A percentile compares a stretch with the other conserved stretches of the same genome.
These are phyloP conservation scores for Neuroscelio doddi DNA, from an alignment of 2,888 invertebrate genomes.

Conservation along the genomic window DNA sequence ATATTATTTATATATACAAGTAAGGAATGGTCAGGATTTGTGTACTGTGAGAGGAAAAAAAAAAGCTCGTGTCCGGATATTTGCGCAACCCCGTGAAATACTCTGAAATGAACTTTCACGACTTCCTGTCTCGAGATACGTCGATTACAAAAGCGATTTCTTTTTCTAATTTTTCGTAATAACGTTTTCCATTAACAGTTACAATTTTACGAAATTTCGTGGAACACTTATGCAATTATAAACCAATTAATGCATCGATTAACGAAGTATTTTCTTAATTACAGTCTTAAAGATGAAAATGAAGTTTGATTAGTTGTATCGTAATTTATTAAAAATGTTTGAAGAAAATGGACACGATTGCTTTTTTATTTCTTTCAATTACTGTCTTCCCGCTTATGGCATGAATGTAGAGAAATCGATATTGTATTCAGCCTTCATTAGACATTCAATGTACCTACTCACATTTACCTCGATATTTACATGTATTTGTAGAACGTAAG, in stretches of 20 bases:
- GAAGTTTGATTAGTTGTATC: no score
- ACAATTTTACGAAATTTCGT: no score
- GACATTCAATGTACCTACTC: conserved; percentile 13
- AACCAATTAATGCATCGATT: no score
- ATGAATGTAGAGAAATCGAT: conserved; percentile 19
- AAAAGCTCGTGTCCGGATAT: conserved; percentile 41
- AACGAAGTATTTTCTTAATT: no score
- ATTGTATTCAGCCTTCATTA: conserved; percentile 12
- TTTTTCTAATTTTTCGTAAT: no score
- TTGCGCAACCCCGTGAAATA: conserved; percentile 31
- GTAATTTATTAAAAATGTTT: background rate
- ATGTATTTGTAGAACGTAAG: conserved; percentile 2
- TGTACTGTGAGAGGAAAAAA: conserved; percentile 26
- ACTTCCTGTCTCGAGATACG: conserved; percentile 30
- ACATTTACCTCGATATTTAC: conserved; percentile 6
- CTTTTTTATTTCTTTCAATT: conserved; percentile 14
- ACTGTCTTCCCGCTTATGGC: conserved; percentile 20
- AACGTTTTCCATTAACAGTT: no score
- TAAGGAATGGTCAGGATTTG: conserved; percentile 1
- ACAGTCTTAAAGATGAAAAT: conserved; percentile 26
- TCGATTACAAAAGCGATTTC: no score
- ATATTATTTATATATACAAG: conserved; percentile 8
- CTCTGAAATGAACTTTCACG: conserved; percentile 34
- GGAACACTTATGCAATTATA: no score
- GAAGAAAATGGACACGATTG: conserved; percentile 9